Evolutionary conservation across 1,140 invertebrate species (phyloP), one percentile per base, ranked within the genome.

Genomic region (Oedothorax gibbosus): DNA sequence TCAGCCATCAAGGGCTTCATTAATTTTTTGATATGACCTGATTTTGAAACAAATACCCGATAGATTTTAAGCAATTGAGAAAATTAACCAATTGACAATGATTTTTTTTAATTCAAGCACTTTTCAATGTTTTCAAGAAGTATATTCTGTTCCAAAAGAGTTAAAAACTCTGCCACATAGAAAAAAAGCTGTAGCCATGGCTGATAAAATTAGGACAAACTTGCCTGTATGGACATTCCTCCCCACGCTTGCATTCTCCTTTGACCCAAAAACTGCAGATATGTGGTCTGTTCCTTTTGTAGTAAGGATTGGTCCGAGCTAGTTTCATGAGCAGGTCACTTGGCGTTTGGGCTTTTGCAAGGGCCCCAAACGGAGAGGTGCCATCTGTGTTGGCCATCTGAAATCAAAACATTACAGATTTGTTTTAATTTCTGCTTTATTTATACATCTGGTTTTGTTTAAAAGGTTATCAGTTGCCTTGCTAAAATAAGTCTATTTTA

Each of bases 191-290:
- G 1, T 66, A 4, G n/a, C n/a, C n/a, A n/a, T n/a, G n/a, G n/a
- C n/a, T n/a, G n/a, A n/a, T n/a, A n/a, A n/a, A n/a, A n/a, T 15
- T 49, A 49, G 15, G 18, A 14, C 3, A 49, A 7, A 60, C 78
- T 78, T 83, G 91, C 91, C 91, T 89, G 90, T 99, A 99, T 0
- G 99, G 99, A 92, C 99, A 99, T 89, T 99, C 99, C 91, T 99
- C 98, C 15, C 99, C 99, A 90, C 99, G 92, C 89, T 98, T 95
- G 90, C 99, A 99, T 90, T 99, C 98, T 0, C 88, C 99, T 91
- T 99, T 99, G 0, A 99, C 98, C 97, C 98, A 99, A 90, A 99
- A 99, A 0, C 98, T 99, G 90, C 99, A 99, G 66, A 99, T 99
- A 90, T 99, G 99, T 0, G 99, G 98, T 87, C 97, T 92, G 89